Percentiles rank a stretch among this genome's conserved stretches.
These are phyloP conservation scores for Hermaeophaga mercurialis DNA, from an alignment of 2,888 invertebrate species.

Conservation along the genomic window DNA sequence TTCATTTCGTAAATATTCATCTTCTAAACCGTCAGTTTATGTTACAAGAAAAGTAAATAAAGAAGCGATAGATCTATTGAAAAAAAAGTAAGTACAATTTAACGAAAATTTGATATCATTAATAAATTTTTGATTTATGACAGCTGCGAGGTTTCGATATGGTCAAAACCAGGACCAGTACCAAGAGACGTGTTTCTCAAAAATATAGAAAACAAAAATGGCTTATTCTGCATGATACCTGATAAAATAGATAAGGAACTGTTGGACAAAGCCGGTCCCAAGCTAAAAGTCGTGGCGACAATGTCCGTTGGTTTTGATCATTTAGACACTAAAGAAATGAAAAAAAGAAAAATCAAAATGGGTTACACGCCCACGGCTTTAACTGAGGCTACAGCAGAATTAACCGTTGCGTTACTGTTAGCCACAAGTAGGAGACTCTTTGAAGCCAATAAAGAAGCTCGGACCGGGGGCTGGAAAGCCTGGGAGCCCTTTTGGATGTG, in stretches of 20 bases:
- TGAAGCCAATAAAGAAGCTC: constrained; percentile 76
- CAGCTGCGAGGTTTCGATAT: constrained; percentile 66
- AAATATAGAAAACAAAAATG: constrained; percentile 74
- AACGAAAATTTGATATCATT: background rate
- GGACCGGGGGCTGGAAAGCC: constrained; percentile 81
- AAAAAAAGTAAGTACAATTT: constrained; percentile 63
- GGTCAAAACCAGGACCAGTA: constrained; percentile 67
- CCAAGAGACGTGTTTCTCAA: constrained; percentile 72
- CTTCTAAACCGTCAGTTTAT: constrained; percentile 72
- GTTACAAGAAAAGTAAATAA: constrained; percentile 74
- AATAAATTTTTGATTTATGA: constrained; percentile 32
- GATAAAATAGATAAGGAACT: constrained; percentile 84
- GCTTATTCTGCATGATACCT: constrained; percentile 78
- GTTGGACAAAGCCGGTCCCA: constrained; percentile 73
- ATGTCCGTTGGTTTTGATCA: constrained; percentile 94
- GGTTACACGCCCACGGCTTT: constrained; percentile 90
- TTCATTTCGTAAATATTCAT: background rate
- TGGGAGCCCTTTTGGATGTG: constrained; percentile 93
- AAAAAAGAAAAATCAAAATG: constrained; percentile 72
- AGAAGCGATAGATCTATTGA: constrained; percentile 67
- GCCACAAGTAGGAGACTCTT: constrained; percentile 82
- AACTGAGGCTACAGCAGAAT: constrained; percentile 89
- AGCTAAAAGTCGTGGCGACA: constrained; percentile 82
- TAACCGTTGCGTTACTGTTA: constrained; percentile 81
- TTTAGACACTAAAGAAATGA: constrained; percentile 78